Evolutionary conservation across 1,140 invertebrate species (phyloP).

Genomic region (Eumeta japonica): DNA sequence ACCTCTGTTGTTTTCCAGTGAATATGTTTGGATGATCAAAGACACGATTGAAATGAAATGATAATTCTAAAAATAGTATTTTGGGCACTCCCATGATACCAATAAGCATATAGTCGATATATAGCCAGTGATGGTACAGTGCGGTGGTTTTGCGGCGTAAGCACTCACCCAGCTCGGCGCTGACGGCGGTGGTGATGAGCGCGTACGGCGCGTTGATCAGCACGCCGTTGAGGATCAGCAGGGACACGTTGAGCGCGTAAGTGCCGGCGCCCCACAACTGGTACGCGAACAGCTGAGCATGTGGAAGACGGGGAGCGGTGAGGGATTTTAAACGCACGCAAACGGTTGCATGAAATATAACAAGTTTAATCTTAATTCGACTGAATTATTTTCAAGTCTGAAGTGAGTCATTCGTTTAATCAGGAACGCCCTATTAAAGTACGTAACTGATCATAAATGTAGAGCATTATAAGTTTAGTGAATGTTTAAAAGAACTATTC

Average conservation of each 20-base stretch:
- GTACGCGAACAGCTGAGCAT: slow-evolving; percentile 83
- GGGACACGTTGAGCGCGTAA: slow-evolving; percentile 63
- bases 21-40: background rate
- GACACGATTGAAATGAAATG: background rate
- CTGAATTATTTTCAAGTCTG: too few relatives aligned
- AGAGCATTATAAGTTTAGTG: too few relatives aligned
- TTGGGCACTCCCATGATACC: background rate
- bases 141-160: background rate
- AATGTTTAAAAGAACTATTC: too few relatives aligned
- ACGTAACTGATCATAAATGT: too few relatives aligned
- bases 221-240: slow-evolving; percentile 77
- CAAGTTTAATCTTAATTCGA: too few relatives aligned
- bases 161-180: slow-evolving; percentile 78
- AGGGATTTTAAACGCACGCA: too few relatives aligned
- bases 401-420: too few relatives aligned
- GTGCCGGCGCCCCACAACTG: slow-evolving; percentile 67
- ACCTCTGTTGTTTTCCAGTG: too few relatives aligned
- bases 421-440: too few relatives aligned
- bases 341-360: too few relatives aligned
- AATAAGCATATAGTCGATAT: background rate
- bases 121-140: background rate
- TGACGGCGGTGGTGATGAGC: slow-evolving; percentile 93
- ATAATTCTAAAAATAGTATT: background rate
- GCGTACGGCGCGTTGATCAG: slow-evolving; percentile 95
- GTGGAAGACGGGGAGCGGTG: too few relatives aligned